Base-by-base conservation (phyloP, 2,888 invertebrate species). In the Camponotus fellah region DNA sequence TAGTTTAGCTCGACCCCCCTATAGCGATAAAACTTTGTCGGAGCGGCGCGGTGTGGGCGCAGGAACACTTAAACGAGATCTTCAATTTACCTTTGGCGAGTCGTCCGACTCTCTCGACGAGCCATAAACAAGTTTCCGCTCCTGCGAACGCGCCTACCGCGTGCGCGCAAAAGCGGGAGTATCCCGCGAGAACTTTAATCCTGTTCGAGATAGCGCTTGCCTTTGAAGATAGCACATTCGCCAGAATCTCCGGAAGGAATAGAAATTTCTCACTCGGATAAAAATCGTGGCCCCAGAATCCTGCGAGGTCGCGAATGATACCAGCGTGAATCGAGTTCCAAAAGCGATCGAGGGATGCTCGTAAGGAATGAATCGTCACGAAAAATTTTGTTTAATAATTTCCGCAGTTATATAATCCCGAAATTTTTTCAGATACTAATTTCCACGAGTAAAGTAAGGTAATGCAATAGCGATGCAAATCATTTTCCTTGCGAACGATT, bases 161-260 rank as follows among this genome's bases (percentile, higher is more conserved):
- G 43, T n/a, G 53, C 72, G 32, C 79, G 60, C 49, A 76, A 80
- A 34, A 75, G 60, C 82, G 17, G 21, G 64, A 76, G 26, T 85
- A 88, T 87, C 83, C 83, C 83, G 62, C 37, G 53, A 43, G 72
- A 80, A 72, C 72, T 85, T 89, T 82, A 84, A 89, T 88, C 77
- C 72, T 81, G 80, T 69, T 84, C n/a, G 56, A 77, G 43, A 40
- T 77, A 87, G 82, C 87, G 62, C 40, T 53, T 69, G 60, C 53
- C 66, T 62, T 82, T 71, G 71, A 64, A 79, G 66, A 75, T 64
- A 53, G 43, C 40, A 34, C 32, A 56, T 53, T 82, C 56, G n/a
- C 26, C 72, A 37, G 68, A 56, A 79, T 86, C 49, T 49, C 49
- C 37, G 43, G 76, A 53, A 79, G 65, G 46, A 75, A 84, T 82